phyloP scores from a whole-genome alignment of 2,888 invertebrate species.

The Ochropleura plecta region DNA sequence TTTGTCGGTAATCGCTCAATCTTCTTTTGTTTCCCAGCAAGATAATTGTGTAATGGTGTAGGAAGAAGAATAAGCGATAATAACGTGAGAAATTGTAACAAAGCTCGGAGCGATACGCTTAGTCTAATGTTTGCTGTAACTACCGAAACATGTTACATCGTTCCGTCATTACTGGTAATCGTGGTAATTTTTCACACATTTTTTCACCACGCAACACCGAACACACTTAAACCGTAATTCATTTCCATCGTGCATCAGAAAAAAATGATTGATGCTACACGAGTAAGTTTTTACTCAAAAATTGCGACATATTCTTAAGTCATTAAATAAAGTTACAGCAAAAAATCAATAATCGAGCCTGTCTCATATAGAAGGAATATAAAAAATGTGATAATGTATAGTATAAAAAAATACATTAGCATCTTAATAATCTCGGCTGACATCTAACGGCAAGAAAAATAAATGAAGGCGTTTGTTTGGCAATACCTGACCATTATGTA shows the following conservation, averaged over 20 bases:
- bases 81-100: slow-evolving; percentile 72
- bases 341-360: slow-evolving; percentile 75
- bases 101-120: slow-evolving; percentile 74
- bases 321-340: slow-evolving; percentile 75
- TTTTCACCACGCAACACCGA: slow-evolving; percentile 83
- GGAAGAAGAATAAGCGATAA: slow-evolving; percentile 68
- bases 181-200: slow-evolving; percentile 87
- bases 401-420: slow-evolving; percentile 65
- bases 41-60: slow-evolving; percentile 62
- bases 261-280: slow-evolving; percentile 87
- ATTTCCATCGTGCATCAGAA: slow-evolving; percentile 83
- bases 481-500: slow-evolving; percentile 52
- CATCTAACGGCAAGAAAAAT: slow-evolving; percentile 56
- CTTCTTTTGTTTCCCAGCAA: slow-evolving; percentile 51
- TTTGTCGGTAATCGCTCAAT: slow-evolving; percentile 39
- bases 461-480: slow-evolving; percentile 61
- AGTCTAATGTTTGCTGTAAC: slow-evolving; percentile 74
- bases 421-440: slow-evolving; percentile 63
- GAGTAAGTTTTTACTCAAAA: slow-evolving; percentile 77
- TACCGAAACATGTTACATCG: slow-evolving; percentile 79
- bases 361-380: slow-evolving; percentile 57
- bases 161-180: slow-evolving; percentile 84
- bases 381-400: slow-evolving; percentile 69
- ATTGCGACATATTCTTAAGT: slow-evolving; percentile 77
- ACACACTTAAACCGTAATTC: slow-evolving; percentile 81